Evolutionary conservation across 92 coral and sea anemone species (phyloP).

Genomic region (Zoanthus solanderi): DNA sequence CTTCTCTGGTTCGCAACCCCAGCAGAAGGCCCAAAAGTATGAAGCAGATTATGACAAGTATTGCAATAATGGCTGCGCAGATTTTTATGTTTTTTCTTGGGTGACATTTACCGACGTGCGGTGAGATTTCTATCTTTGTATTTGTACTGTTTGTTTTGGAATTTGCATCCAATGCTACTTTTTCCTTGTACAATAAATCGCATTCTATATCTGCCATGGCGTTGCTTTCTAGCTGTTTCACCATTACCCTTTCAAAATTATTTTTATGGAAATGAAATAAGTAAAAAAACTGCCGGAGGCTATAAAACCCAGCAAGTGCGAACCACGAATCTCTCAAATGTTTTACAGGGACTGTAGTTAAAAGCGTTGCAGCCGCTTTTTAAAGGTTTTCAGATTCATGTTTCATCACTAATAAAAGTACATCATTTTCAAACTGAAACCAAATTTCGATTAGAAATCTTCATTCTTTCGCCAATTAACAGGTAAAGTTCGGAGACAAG

Average conservation of each 20-base stretch:
- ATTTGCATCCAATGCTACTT: constrained; percentile 29
- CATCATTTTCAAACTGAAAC: not conserved
- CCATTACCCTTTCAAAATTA: not conserved
- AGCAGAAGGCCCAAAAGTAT: constrained; percentile 61
- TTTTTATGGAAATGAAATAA: not conserved
- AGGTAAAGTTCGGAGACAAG: not conserved
- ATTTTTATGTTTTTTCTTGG: not conserved
- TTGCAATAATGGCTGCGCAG: constrained; percentile 38
- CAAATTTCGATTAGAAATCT: not conserved
- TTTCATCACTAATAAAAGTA: not conserved
- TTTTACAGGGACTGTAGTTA: not conserved
- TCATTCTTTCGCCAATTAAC: constrained; percentile 12
- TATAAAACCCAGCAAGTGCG: constrained; percentile 25
- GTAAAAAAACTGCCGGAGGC: constrained; percentile 23
- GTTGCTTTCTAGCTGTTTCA: constrained; percentile 29
- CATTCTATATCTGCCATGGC: constrained; percentile 24
- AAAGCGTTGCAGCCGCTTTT: not conserved
- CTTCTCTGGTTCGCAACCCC: constrained; percentile 28
- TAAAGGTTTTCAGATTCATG: not conserved
- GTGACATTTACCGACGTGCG: not conserved
- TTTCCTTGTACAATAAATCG: constrained; percentile 14
- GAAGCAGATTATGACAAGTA: constrained; percentile 61
- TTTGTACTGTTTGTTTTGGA: constrained; percentile 6
- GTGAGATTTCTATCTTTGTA: constrained; percentile 17
- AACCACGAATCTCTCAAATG: too few relatives aligned